Evolutionary conservation across 1,140 invertebrate species (phyloP).

Genomic region (Brachionus asplanchnoidis): DNA sequence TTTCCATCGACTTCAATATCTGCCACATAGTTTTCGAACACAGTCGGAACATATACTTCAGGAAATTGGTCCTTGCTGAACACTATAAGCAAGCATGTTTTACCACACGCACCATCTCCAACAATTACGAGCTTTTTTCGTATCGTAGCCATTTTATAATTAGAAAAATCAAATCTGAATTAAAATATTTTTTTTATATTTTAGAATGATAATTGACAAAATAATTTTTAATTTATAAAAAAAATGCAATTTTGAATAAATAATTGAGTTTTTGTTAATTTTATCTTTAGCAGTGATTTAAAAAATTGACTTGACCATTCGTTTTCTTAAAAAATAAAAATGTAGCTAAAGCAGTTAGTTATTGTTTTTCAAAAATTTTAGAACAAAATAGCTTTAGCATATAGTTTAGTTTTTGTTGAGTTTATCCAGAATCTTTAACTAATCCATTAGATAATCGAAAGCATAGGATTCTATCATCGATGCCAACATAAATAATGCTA

Average conservation of each 20-base stretch:
- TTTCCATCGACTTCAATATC: slow-evolving; percentile 89
- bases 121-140: slow-evolving; percentile 54
- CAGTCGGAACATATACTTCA: slow-evolving; percentile 56
- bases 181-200: not conserved
- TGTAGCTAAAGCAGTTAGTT: not conserved
- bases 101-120: slow-evolving; percentile 58
- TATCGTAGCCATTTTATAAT: slow-evolving; percentile 33
- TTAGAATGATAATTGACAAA: not conserved
- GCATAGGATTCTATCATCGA: not conserved
- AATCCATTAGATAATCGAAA: slow-evolving; percentile 10
- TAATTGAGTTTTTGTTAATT: not conserved
- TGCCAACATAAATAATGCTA: slow-evolving; percentile 26
- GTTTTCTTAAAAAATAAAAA: not conserved
- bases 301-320: not conserved
- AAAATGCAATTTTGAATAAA: not conserved
- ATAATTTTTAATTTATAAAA: not conserved
- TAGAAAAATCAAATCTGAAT: not conserved
- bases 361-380: not conserved
- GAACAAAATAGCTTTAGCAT: not conserved
- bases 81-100: slow-evolving; percentile 57
- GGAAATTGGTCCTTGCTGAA: slow-evolving; percentile 57
- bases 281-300: not conserved
- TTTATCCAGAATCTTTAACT: not conserved
- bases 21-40: slow-evolving; percentile 88
- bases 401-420: not conserved